phyloP scores from a whole-genome alignment of 2,888 invertebrate species.

The Congeria kusceri region DNA sequence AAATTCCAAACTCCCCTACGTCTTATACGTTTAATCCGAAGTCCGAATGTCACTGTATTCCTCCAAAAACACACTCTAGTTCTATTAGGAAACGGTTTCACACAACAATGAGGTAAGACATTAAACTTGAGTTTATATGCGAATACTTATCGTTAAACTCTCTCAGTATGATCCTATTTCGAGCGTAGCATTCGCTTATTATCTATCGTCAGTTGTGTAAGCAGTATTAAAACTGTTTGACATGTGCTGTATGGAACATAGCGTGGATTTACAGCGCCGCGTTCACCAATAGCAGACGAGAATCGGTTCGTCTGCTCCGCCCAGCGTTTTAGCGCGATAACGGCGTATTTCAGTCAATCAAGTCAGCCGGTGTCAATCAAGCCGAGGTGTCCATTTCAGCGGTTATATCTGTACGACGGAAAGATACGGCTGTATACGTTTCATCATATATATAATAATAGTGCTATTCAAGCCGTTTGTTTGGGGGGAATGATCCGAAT shows the following conservation, averaged over 20 bases:
- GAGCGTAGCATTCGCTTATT: conserved; percentile 54
- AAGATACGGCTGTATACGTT: conserved; percentile 34
- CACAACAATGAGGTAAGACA: conserved; percentile 1
- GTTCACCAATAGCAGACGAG: conserved; percentile 53
- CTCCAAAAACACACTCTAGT: not conserved
- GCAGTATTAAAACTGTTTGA: conserved; percentile 58
- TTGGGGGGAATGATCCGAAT: conserved; percentile 46
- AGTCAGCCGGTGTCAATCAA: conserved; percentile 78
- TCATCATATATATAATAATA: conserved; percentile 52
- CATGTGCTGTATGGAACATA: conserved; percentile 43
- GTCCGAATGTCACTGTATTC: conserved; percentile 22
- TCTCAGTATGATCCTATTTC: conserved; percentile 42
- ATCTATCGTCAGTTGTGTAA: conserved; percentile 54
- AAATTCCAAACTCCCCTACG: conserved; percentile 34
- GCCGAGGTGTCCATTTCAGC: conserved; percentile 71
- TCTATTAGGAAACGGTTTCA: conserved; percentile 10
- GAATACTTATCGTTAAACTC: conserved; percentile 35
- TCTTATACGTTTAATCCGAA: conserved; percentile 14
- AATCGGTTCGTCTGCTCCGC: conserved; percentile 68
- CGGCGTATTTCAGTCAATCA: conserved; percentile 74
- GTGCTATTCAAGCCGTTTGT: conserved; percentile 42
- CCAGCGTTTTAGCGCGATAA: conserved; percentile 65
- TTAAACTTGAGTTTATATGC: conserved; percentile 9
- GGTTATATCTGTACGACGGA: conserved; percentile 42
- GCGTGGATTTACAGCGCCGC: conserved; percentile 40